phyloP scores from a whole-genome alignment of 2,888 invertebrate species.

The Euphydryas editha region DNA sequence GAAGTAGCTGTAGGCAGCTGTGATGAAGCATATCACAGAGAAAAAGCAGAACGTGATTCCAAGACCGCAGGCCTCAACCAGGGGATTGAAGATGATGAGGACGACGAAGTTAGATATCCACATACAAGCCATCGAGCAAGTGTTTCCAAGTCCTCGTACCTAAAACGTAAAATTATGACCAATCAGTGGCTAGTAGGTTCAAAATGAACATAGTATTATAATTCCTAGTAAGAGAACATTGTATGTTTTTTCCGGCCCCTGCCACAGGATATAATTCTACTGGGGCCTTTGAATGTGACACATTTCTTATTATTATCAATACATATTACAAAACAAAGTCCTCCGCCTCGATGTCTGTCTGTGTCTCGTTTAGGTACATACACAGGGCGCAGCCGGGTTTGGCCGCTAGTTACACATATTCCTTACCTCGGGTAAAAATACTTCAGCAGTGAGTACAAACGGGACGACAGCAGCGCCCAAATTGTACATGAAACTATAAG shows the following conservation, averaged over 20 bases:
- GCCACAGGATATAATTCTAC: too few relatives aligned
- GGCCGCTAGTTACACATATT: too few relatives aligned
- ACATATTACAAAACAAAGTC: too few relatives aligned
- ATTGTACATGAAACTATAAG: conserved; percentile 68
- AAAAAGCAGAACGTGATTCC: conserved; percentile 71
- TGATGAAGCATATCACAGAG: conserved; percentile 60
- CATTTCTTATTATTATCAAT: too few relatives aligned
- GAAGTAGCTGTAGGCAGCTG: conserved; percentile 62
- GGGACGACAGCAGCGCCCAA: conserved; percentile 75
- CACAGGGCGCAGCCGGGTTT: too few relatives aligned
- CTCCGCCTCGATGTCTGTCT: too few relatives aligned
- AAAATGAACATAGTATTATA: too few relatives aligned
- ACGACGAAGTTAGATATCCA: conserved; percentile 70
- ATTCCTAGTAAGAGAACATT: too few relatives aligned
- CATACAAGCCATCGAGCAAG: conserved; percentile 59
- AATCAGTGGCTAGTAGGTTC: too few relatives aligned
- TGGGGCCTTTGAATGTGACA: too few relatives aligned
- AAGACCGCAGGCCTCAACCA: conserved; percentile 63
- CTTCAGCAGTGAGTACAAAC: conserved; percentile 72
- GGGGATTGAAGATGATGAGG: conserved; percentile 64
- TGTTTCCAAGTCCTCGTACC: conserved; percentile 68
- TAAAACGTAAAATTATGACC: conserved; percentile 45
- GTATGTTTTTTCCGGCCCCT: too few relatives aligned
- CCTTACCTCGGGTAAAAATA: conserved; percentile 73
- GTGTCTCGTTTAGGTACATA: too few relatives aligned